phyloP scores from a whole-genome alignment of 37 sponge, comb jelly and placozoan genomes.

The Bolinopsis microptera region DNA sequence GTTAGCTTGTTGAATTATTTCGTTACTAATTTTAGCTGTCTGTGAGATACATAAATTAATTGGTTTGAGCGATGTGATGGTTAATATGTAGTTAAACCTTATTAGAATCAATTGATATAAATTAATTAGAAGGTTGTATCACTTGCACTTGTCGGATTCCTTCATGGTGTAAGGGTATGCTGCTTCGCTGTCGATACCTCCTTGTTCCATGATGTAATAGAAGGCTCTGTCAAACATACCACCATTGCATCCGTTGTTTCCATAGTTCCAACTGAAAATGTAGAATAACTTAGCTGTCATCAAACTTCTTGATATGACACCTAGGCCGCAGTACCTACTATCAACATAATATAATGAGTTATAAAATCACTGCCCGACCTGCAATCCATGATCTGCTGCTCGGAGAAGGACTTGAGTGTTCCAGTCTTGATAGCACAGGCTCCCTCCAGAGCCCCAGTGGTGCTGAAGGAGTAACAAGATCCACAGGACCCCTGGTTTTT shows the following conservation, averaged over 20 bases:
- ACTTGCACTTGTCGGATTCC: conserved; percentile 64
- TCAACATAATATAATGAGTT: no score
- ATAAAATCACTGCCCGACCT: neutral
- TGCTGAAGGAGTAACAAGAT: conserved; percentile 55
- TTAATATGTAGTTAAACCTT: no score
- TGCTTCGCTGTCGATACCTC: conserved; percentile 72
- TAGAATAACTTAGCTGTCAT: neutral
- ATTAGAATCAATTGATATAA: neutral
- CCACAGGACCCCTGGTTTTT: conserved; percentile 56
- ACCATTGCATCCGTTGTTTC: conserved; percentile 79
- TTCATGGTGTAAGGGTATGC: conserved; percentile 72
- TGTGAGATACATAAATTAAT: no score
- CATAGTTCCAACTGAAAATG: conserved; percentile 66
- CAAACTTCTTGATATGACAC: neutral
- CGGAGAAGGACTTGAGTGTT: conserved; percentile 71
- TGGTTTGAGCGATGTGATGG: no score
- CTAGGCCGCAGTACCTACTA: no score
- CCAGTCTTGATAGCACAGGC: conserved; percentile 71
- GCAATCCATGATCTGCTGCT: conserved; percentile 77
- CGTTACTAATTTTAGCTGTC: no score
- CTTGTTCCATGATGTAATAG: conserved; percentile 73
- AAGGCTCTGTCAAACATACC: conserved; percentile 74
- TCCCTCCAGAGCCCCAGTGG: conserved; percentile 67
- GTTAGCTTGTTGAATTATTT: no score
- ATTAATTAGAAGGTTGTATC: no score